Base-by-base conservation (phyloP, 2,888 invertebrate genomes). In the Panzeria rudis region DNA sequence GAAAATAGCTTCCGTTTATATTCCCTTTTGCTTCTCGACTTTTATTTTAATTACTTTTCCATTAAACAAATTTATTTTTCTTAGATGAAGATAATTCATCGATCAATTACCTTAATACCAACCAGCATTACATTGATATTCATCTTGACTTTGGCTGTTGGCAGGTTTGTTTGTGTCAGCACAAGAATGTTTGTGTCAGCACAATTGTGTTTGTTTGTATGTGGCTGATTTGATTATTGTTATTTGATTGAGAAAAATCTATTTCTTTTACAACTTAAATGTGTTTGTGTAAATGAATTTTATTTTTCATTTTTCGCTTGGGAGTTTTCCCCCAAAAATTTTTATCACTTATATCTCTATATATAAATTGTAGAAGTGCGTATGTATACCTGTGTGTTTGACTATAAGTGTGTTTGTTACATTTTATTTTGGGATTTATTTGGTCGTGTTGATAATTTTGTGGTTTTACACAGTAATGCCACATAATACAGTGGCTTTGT, bases 171-270 rank as follows among this genome's bases (percentile, higher is more conserved):
- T 29, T 29, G 29, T 2, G 29, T 29, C 5, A 2, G 29, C 29
- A 4, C 5, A n/a, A n/a, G 29, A 29, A 29, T 29, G 29, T 29
- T 29, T 29, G 29, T 29, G 29, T 5, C 29, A 4, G 29, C 5
- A 5, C 5, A 5, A 4, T 29, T 38, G 35, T 73, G 3, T 4
- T 17, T n/a, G 47, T 38, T 23, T 52, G 35, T 20, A 29, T 62
- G n/a, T 61, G 44, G 25, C 41, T 64, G 54, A 62, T 76, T 69
- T 54, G 47, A 15, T 69, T 72, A 62, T 76, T 64, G 44, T 47
- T 29, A 82, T 77, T 72, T 71, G 56, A 71, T 71, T 56, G 69
- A 44, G 44, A 35, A 54, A 56, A 69, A 25, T 54, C 61, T 54
- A 54, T 71, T 76, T 47, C 54, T 71, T 38, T 35, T 56, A 13